Conservation (phyloP, 1,140 invertebrate genomes). For the Eciton burchellii region DNA sequence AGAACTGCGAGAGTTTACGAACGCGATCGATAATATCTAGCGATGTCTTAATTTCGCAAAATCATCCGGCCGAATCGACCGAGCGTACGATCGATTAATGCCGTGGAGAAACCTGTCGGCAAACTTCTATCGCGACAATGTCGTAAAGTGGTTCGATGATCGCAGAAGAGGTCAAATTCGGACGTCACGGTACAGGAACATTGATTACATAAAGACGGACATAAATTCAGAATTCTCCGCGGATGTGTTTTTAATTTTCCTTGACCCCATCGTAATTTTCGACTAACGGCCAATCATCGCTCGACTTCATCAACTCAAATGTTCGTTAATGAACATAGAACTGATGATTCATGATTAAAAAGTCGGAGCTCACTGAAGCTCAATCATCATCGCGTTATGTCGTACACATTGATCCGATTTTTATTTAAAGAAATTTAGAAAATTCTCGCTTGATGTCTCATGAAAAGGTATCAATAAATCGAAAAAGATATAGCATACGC, state of each 20-base stretch:
- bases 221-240: not conserved
- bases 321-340: not conserved
- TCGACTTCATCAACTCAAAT: not conserved
- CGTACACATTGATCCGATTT: not conserved
- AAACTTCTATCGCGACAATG: conserved; percentile 28
- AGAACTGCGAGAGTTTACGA: not conserved
- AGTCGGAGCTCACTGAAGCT: not conserved
- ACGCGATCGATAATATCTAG: not conserved
- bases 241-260: not conserved
- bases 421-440: not conserved
- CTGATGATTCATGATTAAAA: not conserved
- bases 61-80: conserved; percentile 39
- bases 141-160: conserved; percentile 31
- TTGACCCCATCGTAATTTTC: not conserved
- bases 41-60: conserved; percentile 56
- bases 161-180: not conserved
- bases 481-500: not conserved
- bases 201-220: not conserved
- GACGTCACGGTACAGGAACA: not conserved
- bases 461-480: not conserved
- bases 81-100: conserved; percentile 42
- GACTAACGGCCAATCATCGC: conserved; percentile 1
- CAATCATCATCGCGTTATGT: not conserved
- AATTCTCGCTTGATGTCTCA: not conserved
- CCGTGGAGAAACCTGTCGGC: not conserved